Percentiles rank a stretch among this genome's conserved stretches.
Evolutionary conservation across 2,113 vertebrate species (phyloP).

Genomic region (Nannobrachium achirus): DNA sequence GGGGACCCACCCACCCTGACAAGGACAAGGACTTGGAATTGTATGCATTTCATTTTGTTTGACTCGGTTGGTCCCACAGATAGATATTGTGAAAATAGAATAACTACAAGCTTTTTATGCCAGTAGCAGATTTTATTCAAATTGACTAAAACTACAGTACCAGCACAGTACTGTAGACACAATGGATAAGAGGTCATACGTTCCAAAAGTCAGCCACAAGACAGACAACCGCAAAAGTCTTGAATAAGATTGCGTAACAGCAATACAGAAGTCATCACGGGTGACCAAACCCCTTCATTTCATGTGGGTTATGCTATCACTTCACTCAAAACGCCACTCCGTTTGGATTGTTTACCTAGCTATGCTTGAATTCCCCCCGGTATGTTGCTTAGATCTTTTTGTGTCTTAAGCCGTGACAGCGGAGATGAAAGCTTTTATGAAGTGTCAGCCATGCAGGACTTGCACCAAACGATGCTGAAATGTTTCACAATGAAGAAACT

Average conservation of each 20-base stretch:
- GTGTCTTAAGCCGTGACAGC: conserved; percentile 18
- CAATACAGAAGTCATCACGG: conserved; percentile 13
- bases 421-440: conserved; percentile 34
- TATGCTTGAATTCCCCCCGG: neutral
- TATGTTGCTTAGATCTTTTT: conserved; percentile 25
- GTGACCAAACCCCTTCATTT: conserved; percentile 51
- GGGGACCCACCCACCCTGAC: too few relatives aligned
- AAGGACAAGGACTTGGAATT: too few relatives aligned
- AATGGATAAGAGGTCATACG: neutral
- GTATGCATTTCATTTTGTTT: too few relatives aligned
- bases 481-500: conserved; percentile 33
- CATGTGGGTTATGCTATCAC: conserved; percentile 41
- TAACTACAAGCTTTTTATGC: too few relatives aligned
- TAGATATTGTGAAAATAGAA: too few relatives aligned
- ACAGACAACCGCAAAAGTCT: neutral
- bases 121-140: neutral
- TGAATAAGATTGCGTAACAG: neutral
- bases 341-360: conserved; percentile 35
- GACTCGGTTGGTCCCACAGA: too few relatives aligned
- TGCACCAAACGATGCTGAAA: conserved; percentile 33
- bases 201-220: neutral
- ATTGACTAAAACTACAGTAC: neutral
- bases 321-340: conserved; percentile 32
- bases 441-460: conserved; percentile 22
- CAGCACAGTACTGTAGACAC: neutral